Percentiles rank a stretch among this genome's conserved stretches.
phyloP scores from a whole-genome alignment of 2,113 vertebrate species.

The Nesogale talazaci region DNA sequence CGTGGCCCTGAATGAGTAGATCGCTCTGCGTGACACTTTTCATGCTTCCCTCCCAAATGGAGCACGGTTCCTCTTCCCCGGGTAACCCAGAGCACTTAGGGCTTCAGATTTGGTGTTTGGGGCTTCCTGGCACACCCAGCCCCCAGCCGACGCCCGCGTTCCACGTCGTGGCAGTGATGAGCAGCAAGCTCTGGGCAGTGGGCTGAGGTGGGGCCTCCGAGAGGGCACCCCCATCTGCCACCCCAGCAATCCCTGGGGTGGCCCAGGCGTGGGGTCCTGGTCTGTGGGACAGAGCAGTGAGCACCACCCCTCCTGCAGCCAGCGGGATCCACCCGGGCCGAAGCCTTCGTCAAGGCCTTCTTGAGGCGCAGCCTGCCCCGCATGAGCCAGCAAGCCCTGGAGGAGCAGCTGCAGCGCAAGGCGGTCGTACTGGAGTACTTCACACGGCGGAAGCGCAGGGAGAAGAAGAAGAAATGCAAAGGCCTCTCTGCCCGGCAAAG shows the following conservation, averaged over 20 bases:
- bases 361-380: slow-evolving; percentile 87
- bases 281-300: background rate
- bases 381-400: slow-evolving; percentile 49
- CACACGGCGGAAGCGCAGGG: slow-evolving; percentile 78
- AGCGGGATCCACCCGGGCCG: slow-evolving; percentile 74
- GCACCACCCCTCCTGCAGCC: slow-evolving; percentile 49
- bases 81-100: background rate
- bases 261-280: background rate
- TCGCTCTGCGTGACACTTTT: background rate
- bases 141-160: background rate
- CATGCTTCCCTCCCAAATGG: background rate
- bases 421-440: slow-evolving; percentile 89
- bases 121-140: background rate
- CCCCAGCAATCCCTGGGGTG: background rate
- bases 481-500: slow-evolving; percentile 89
- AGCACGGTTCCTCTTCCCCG: background rate
- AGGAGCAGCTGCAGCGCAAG: slow-evolving; percentile 86
- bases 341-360: slow-evolving; percentile 89
- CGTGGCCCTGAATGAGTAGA: too few relatives aligned
- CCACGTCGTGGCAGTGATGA: background rate
- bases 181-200: too few relatives aligned
- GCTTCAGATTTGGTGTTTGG: background rate
- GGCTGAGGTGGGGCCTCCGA: too few relatives aligned
- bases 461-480: slow-evolving; percentile 83
- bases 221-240: too few relatives aligned